These are phyloP conservation scores for Amiota minor DNA, from an alignment of 2,888 invertebrate genomes.

Conservation along the genomic window DNA sequence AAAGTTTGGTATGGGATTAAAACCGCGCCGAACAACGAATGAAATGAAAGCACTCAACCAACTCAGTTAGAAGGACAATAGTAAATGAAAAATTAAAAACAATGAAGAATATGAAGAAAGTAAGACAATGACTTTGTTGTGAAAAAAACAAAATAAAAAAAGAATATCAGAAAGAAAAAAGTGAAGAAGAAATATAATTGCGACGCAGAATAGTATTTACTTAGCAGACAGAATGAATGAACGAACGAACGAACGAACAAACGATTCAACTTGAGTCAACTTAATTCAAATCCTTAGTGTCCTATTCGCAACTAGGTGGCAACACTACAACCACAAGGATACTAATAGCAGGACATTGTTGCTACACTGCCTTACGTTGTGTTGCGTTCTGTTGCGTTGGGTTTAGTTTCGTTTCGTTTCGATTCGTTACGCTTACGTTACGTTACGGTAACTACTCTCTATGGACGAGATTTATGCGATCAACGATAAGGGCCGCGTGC, in stretches of 20 bases:
- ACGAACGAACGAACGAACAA: no score
- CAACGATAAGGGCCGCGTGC: conserved; percentile 50
- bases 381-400: neutral
- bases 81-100: conserved; percentile 34
- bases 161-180: conserved; percentile 5
- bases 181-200: conserved; percentile 54
- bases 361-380: conserved; percentile 1
- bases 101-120: conserved; percentile 60
- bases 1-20: conserved; percentile 9
- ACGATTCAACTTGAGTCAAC: conserved; percentile 27
- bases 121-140: conserved; percentile 1
- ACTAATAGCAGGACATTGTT: neutral
- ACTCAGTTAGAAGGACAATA: neutral
- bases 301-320: conserved; percentile 63
- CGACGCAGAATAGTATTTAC: conserved; percentile 26
- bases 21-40: conserved; percentile 7
- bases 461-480: conserved; percentile 68
- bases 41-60: neutral
- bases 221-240: neutral
- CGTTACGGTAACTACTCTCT: conserved; percentile 63
- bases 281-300: conserved; percentile 61
- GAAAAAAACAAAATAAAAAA: neutral
- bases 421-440: conserved; percentile 11
- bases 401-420: neutral
- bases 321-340: conserved; percentile 43